A percentile compares a stretch with the other conserved stretches of the same genome.
Conservation (phyloP, 2,888 invertebrate species). For the Dioctria rufipes region DNA sequence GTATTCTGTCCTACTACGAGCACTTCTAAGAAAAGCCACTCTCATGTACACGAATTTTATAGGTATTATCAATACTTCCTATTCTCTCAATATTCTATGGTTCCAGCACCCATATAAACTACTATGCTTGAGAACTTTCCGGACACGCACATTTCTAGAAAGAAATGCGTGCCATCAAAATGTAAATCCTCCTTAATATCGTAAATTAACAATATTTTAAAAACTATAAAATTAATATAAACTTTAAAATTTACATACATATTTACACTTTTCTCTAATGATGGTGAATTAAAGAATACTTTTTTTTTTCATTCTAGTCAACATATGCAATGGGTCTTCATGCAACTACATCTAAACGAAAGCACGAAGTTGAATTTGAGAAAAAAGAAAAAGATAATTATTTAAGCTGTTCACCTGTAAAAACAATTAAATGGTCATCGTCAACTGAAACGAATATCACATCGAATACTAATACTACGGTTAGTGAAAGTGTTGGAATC, state of each 20-base stretch:
- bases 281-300: neutral
- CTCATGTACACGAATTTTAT: too few species aligned
- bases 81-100: too few species aligned
- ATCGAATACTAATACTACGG: neutral
- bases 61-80: too few species aligned
- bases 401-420: constrained; percentile 74
- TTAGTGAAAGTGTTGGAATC: constrained; percentile 62
- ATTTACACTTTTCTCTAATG: constrained; percentile 16
- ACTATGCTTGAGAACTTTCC: too few species aligned
- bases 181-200: neutral
- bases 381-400: constrained; percentile 71
- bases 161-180: neutral
- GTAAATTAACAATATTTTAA: neutral
- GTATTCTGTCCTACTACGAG: too few species aligned
- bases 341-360: constrained; percentile 80
- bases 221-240: too few species aligned
- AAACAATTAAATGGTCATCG: constrained; percentile 76
- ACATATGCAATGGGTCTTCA: constrained; percentile 83
- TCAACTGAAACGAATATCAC: constrained; percentile 64
- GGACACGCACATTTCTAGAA: too few species aligned
- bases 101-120: too few species aligned
- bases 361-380: constrained; percentile 74
- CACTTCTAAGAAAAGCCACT: too few species aligned
- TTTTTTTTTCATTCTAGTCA: constrained; percentile 64
- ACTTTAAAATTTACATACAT: neutral